Conservation (phyloP, 1,140 invertebrate species). For the Plutomurus gul region DNA sequence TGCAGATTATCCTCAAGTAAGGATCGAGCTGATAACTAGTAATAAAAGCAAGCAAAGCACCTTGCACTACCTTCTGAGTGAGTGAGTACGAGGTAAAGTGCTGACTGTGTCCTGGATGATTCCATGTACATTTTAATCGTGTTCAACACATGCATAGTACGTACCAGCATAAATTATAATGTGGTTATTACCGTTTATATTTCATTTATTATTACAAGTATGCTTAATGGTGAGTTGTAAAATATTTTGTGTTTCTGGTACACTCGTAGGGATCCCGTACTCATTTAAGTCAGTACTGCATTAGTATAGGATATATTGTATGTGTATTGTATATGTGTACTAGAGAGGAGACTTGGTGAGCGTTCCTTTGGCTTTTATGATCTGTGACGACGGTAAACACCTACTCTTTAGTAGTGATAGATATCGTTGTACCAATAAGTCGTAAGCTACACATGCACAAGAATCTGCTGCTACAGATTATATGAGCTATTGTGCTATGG, state of each 20-base stretch:
- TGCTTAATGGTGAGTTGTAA: not conserved
- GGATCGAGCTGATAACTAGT: conserved; percentile 16
- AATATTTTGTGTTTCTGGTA: not conserved
- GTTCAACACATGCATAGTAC: not conserved
- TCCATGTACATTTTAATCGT: not conserved
- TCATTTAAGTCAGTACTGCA: not conserved
- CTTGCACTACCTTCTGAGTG: not conserved
- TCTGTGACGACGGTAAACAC: no score
- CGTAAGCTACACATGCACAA: no score
- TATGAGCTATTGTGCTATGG: not conserved
- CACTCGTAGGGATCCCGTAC: not conserved
- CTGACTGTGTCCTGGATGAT: not conserved
- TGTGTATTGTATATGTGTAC: not conserved
- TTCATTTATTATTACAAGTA: conserved; percentile 2
- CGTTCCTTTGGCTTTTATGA: no score
- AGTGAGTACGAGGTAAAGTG: not conserved
- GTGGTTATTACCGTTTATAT: not conserved
- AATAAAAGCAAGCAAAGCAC: conserved; percentile 22
- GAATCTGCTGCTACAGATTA: not conserved
- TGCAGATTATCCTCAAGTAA: conserved; percentile 30
- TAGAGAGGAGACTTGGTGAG: not conserved
- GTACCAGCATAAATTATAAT: conserved; percentile 2
- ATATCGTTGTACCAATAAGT: not conserved
- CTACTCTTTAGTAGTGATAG: no score
- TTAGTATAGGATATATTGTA: not conserved